A percentile compares a stretch with the other conserved stretches of the same genome.
These are phyloP conservation scores for Pseudomugil tenellus DNA, from an alignment of 2,797 vertebrate genomes.

Conservation along the genomic window DNA sequence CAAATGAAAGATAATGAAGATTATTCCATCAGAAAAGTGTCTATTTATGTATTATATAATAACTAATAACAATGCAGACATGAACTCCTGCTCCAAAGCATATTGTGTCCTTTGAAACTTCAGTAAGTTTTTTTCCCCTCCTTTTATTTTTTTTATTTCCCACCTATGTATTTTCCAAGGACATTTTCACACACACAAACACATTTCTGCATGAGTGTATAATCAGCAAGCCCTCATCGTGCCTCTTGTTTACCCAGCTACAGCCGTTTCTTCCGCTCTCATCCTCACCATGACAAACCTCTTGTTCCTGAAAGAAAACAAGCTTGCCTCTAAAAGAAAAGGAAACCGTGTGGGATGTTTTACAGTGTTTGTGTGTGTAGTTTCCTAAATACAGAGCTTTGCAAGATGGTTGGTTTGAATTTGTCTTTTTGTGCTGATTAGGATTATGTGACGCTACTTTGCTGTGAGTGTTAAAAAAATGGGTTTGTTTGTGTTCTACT, in stretches of 20 bases:
- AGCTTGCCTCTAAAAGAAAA: slow-evolving; percentile 33
- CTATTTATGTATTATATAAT: not conserved
- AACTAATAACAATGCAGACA: not conserved
- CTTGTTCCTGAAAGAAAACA: slow-evolving; percentile 53
- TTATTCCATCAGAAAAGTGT: not conserved
- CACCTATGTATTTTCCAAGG: slow-evolving; percentile 22
- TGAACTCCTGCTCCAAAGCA: not conserved
- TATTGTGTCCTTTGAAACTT: not conserved
- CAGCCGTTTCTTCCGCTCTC: slow-evolving; percentile 42
- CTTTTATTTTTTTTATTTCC: not conserved
- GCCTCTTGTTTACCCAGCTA: slow-evolving; percentile 46
- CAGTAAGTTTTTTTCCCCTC: no score
- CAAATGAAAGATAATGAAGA: not conserved
- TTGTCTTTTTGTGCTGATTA: slow-evolving; percentile 16
- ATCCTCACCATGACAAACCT: slow-evolving; percentile 61
- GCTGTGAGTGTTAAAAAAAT: not conserved
- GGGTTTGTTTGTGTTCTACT: not conserved
- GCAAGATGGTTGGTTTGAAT: slow-evolving; percentile 17
- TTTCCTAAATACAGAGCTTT: slow-evolving; percentile 17
- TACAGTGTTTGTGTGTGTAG: slow-evolving; percentile 3
- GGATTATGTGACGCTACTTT: not conserved
- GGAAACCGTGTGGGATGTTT: slow-evolving; percentile 33
- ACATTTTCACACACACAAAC: slow-evolving; percentile 20
- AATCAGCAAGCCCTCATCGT: slow-evolving; percentile 59
- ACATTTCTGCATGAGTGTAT: slow-evolving; percentile 51